These are phyloP conservation scores for Lonchura striata DNA, from an alignment of 2,113 vertebrate species.

Conservation along the genomic window DNA sequence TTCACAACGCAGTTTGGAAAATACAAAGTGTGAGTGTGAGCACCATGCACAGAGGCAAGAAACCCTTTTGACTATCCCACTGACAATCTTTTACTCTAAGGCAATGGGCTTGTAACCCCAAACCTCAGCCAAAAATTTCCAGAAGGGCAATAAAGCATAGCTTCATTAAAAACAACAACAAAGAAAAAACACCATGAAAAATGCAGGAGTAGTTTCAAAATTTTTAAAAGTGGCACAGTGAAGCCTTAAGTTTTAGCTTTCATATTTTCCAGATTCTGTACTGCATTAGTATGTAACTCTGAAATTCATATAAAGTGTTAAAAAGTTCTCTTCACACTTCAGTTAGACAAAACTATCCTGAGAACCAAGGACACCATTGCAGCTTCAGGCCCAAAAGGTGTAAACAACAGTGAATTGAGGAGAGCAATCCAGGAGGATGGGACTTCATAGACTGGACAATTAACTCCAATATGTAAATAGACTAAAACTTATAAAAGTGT, in stretches of 20 bases:
- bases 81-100: not conserved
- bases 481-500: not conserved
- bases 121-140: not conserved
- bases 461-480: not conserved
- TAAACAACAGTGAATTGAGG: not conserved
- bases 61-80: not conserved
- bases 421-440: not conserved
- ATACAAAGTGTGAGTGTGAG: not conserved
- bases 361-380: not conserved
- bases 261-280: not conserved
- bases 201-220: rapidly evolving
- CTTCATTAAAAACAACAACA: not conserved
- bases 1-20: not conserved
- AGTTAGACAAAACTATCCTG: not conserved
- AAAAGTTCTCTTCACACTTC: not conserved
- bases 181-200: not conserved
- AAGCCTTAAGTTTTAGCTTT: not conserved
- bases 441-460: not conserved
- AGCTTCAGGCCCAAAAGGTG: not conserved
- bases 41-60: not conserved
- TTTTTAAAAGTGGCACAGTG: not conserved
- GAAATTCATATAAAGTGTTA: not conserved
- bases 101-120: not conserved
- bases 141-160: not conserved
- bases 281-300: not conserved